These are phyloP conservation scores for Oedothorax gibbosus DNA, from an alignment of 1,140 invertebrate species.

Conservation along the genomic window DNA sequence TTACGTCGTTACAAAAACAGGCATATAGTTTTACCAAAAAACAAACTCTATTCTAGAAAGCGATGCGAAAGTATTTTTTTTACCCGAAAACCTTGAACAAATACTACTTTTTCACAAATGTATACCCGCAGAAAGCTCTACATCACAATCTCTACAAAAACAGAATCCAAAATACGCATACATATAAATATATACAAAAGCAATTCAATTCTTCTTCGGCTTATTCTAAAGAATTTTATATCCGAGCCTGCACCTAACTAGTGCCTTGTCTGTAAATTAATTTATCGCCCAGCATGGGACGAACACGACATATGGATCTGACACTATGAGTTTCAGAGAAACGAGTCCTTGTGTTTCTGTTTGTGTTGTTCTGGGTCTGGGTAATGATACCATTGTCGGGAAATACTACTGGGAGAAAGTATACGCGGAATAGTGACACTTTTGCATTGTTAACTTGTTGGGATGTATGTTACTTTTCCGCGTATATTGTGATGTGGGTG, in stretches of 20 bases:
- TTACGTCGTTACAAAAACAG: no score
- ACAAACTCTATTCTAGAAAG: no score
- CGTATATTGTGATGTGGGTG: no score
- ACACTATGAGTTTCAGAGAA: neutral
- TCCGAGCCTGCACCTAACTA: conserved; percentile 9
- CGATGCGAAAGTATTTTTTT: no score
- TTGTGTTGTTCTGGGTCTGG: conserved; percentile 10
- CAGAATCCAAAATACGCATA: conserved; percentile 11
- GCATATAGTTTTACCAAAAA: no score
- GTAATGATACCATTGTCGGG: conserved; percentile 25
- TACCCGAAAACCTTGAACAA: no score
- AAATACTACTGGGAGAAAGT: neutral
- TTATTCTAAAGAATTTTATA: conserved; percentile 30
- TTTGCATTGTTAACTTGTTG: no score
- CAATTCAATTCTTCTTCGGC: conserved; percentile 14
- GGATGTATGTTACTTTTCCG: no score
- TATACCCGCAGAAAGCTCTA: conserved; percentile 1
- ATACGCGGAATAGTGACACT: no score
- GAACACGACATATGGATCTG: neutral
- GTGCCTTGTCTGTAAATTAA: conserved; percentile 42
- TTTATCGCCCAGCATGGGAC: conserved; percentile 23
- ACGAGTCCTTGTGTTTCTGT: neutral
- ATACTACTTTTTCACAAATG: no score
- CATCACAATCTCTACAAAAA: neutral
- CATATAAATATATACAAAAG: conserved; percentile 27